Evolutionary conservation across 2,888 invertebrate genomes (phyloP).

Genomic region (Noctua janthe): DNA sequence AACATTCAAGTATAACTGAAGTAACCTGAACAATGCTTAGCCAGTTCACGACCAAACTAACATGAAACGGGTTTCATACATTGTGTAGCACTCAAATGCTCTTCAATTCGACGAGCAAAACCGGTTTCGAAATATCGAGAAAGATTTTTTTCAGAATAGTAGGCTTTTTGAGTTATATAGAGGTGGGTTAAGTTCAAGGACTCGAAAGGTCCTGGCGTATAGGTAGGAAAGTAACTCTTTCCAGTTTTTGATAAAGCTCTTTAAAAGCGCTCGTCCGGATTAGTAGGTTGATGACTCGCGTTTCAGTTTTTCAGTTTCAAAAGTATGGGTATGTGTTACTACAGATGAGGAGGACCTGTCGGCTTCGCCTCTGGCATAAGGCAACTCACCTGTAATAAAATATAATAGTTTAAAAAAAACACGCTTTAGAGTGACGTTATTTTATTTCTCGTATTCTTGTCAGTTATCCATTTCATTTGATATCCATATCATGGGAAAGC

Average conservation of each 20-base stretch:
- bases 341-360: too few relatives aligned
- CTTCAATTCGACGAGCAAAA: conserved; percentile 32
- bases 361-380: too few relatives aligned
- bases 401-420: too few relatives aligned
- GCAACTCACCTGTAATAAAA: too few relatives aligned
- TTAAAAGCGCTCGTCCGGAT: neutral
- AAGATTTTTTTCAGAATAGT: conserved; percentile 17
- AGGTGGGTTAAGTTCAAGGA: neutral
- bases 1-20: conserved; percentile 11
- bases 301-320: neutral
- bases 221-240: neutral
- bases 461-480: too few relatives aligned
- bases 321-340: neutral
- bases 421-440: too few relatives aligned
- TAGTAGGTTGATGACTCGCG: neutral
- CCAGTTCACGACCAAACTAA: conserved; percentile 41
- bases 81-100: conserved; percentile 23
- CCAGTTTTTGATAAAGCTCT: neutral
- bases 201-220: neutral
- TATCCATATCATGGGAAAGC: too few relatives aligned
- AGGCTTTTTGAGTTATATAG: neutral
- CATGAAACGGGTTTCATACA: conserved; percentile 47
- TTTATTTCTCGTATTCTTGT: too few relatives aligned
- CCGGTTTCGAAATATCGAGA: conserved; percentile 2
- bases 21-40: conserved; percentile 18